These are phyloP conservation scores for Scrobipalpa atriplicella DNA, from an alignment of 2,888 invertebrate genomes.

Conservation along the genomic window DNA sequence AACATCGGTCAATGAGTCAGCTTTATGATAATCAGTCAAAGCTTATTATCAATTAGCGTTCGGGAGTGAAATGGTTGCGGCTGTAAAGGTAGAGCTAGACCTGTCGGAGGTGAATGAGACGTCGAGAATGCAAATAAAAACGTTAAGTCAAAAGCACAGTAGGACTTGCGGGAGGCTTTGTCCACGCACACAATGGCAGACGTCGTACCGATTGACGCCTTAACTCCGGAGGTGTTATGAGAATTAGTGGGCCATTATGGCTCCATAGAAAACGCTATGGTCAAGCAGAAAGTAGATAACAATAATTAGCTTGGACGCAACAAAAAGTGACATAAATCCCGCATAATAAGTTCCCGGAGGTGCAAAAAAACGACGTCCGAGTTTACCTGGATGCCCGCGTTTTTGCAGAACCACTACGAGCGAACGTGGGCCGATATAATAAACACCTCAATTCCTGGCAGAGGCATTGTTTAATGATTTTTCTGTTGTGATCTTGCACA, in stretches of 20 bases:
- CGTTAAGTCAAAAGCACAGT: slow-evolving; percentile 72
- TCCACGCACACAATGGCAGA: slow-evolving; percentile 64
- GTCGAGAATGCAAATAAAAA: slow-evolving; percentile 70
- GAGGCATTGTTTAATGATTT: slow-evolving; percentile 80
- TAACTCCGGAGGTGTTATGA: slow-evolving; percentile 76
- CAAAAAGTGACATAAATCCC: slow-evolving; percentile 83
- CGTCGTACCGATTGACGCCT: slow-evolving; percentile 70
- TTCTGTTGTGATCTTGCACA: slow-evolving; percentile 82
- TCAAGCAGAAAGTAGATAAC: slow-evolving; percentile 80
- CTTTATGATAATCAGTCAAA: slow-evolving; percentile 52
- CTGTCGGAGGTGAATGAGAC: slow-evolving; percentile 69
- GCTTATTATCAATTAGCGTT: slow-evolving; percentile 45
- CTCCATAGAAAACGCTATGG: slow-evolving; percentile 71
- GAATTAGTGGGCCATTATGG: slow-evolving; percentile 81
- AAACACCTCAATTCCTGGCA: slow-evolving; percentile 82
- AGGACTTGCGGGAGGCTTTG: slow-evolving; percentile 78
- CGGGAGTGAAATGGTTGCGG: slow-evolving; percentile 44
- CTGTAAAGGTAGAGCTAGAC: slow-evolving; percentile 50
- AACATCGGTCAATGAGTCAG: slow-evolving; percentile 53
- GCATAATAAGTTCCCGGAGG: slow-evolving; percentile 75
- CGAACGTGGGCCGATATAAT: slow-evolving; percentile 73
- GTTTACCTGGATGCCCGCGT: slow-evolving; percentile 74
- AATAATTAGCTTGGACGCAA: slow-evolving; percentile 79
- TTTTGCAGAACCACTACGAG: slow-evolving; percentile 70
- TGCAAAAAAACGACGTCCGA: slow-evolving; percentile 69